A percentile compares a stretch with the other conserved stretches of the same genome.
phyloP scores from a whole-genome alignment of 1,140 invertebrate genomes.

The Tetragonula clypearis region DNA sequence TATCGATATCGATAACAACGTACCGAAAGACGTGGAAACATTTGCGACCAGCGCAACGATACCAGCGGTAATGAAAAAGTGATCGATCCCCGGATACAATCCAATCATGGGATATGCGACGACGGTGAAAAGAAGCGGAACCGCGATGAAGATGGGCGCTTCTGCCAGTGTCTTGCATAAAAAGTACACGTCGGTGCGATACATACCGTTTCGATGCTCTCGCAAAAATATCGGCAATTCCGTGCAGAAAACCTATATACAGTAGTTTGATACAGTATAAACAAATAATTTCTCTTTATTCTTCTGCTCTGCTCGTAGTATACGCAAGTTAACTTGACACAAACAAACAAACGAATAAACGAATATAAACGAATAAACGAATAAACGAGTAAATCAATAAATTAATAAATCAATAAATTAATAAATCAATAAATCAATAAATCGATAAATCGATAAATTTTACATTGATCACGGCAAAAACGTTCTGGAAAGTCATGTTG shows the following conservation, averaged over 20 bases:
- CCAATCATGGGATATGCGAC: conserved; percentile 95
- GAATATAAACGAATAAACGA: no score
- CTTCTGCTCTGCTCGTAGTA: no score
- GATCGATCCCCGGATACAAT: conserved; percentile 86
- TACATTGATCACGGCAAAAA: conserved; percentile 94
- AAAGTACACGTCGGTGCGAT: conserved; percentile 96
- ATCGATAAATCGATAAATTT: conserved; percentile 61
- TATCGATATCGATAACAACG: background rate
- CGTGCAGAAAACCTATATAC: conserved; percentile 91
- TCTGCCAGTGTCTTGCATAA: conserved; percentile 95
- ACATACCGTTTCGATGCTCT: conserved; percentile 96
- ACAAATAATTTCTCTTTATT: background rate
- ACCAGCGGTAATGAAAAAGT: conserved; percentile 89
- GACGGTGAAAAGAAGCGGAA: conserved; percentile 92
- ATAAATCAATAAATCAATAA: no score
- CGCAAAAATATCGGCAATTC: conserved; percentile 96
- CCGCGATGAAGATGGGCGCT: conserved; percentile 89
- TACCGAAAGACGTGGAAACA: conserved; percentile 95
- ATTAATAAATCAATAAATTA: background rate
- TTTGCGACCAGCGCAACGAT: conserved; percentile 93
- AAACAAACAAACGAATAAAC: no score
- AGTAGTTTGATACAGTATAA: background rate
- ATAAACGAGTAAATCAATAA: no score
- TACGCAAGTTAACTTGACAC: no score
- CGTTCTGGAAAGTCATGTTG: conserved; percentile 97